Base-by-base conservation (phyloP, 2,888 invertebrate genomes). In the Epinotia nisella region DNA sequence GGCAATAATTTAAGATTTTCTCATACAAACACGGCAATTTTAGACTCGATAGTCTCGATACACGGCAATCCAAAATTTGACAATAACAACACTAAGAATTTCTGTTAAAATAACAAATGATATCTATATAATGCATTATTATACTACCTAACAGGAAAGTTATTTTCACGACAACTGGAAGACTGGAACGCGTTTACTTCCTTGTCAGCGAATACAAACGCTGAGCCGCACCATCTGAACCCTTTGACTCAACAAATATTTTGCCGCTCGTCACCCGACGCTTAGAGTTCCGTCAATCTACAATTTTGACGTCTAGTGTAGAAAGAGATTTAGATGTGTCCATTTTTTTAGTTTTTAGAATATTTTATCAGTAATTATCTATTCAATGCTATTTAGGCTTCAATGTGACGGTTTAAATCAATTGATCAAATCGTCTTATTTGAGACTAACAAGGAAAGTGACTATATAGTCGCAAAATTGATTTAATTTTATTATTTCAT, bases 241-340 rank as follows among this genome's bases (percentile, higher is more conserved):
- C 89, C 89, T 91, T 83, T 82, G 88, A 87, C 88, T 87, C 79
- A 82, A 87, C 84, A 87, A 88, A 91, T 90, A 90, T 90, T 91
- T 87, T 80, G 88, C 88, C 80, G 90, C 83, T 83, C 82, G 88
- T 91, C 87, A 90, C 90, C 84, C 76, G 59, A 29, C 45, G 41
- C 24, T 41, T n/a, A 4, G 1, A 58, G 45, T 17, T 10, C n/a
- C 11, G 66, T 61, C 53, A 70, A 60, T 17, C 24, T 53, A 55
- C 19, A 21, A 60, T 66, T 60, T 60, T 19, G 45, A 53, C 61
- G 45, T 60, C 39, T 59, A 39, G 21, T 55, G 29, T 60, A 24
- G 24, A 24, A 51, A 15, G 29, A 10, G 39, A n/a, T 49, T 60
- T 3, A 29, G 5, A 21, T 29, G 66, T 61, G 13, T 21, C 60